Evolutionary conservation across 2,797 vertebrate genomes (phyloP), one percentile per base, ranked within the genome.

Genomic region (Ataeniobius toweri): DNA sequence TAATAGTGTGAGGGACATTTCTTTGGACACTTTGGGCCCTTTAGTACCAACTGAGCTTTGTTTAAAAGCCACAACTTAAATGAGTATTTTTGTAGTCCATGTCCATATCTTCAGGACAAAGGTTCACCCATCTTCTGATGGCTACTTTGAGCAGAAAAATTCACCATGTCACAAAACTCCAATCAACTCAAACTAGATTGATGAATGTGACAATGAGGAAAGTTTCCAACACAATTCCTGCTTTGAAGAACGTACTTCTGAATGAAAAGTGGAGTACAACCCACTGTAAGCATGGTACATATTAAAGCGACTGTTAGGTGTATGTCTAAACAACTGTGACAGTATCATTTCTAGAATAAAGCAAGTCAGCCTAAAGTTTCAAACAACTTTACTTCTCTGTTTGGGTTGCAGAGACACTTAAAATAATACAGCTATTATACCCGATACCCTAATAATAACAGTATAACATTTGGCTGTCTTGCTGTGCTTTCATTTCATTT

Each of bases 361-460:
- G 22, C 36, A 67, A 67, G 63, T 67, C 4, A 10, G 20, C 36
- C 24, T 20, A 18, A 41, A 65, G 31, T 5, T 77, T 67, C 31
- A 24, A 59, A 44, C 59, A 18, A 72, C 76, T 61, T 28, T 36
- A 53, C 55, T 61, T 51, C 56, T 80, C 1, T 69, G 28, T 67
- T 77, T 76, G 10, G 18, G 20, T 41, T 80, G 0, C 22, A 79
- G 39, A 80, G 44, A 78, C 53, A 74, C 26, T 46, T 69, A 68
- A 80, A 73, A 51, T 70, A 83, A 80, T 65, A 10, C 22, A 48
- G 31, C 3, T 18, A 13, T 26, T 18, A 74, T 3, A 18, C 55
- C 70, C 56, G 39, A 76, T 81, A 89, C 50, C 18, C 44, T 82
- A 84, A 88, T 73, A 86, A 83, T 81, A 76, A 79, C 48, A 72